These are phyloP conservation scores for Dendropsophus ebraccatus DNA, from an alignment of 2,113 vertebrate species.

Conservation along the genomic window DNA sequence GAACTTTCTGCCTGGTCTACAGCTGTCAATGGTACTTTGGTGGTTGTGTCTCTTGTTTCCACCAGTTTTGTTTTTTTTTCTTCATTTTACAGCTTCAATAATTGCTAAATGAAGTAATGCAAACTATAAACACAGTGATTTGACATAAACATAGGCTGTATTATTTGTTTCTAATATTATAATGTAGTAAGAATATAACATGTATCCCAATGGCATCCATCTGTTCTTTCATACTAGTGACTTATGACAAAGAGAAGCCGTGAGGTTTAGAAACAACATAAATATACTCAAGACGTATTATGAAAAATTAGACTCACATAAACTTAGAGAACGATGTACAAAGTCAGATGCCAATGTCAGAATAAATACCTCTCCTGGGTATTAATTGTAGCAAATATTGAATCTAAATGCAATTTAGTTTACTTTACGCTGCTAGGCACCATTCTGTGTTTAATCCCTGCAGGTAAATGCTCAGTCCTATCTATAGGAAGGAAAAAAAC, in stretches of 20 bases:
- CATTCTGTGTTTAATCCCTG: not conserved
- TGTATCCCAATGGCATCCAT: not conserved
- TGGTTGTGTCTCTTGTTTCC: too few species aligned
- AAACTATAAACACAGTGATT: not conserved
- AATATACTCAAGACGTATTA: not conserved
- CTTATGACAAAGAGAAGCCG: not conserved
- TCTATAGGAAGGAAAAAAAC: not conserved
- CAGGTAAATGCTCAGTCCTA: not conserved
- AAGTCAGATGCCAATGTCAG: not conserved
- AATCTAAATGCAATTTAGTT: not conserved
- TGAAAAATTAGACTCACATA: not conserved
- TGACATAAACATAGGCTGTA: not conserved
- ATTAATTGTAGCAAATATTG: constrained; percentile 1
- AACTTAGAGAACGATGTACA: not conserved
- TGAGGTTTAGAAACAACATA: not conserved
- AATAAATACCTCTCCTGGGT: not conserved
- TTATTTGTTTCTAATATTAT: not conserved
- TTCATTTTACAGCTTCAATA: too few species aligned
- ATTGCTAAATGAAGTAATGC: too few species aligned
- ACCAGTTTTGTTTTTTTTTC: too few species aligned
- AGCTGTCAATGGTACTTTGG: too few species aligned
- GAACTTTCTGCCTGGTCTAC: too few species aligned
- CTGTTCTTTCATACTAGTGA: constrained; percentile 7
- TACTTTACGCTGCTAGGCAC: not conserved
- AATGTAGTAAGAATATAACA: not conserved